These are phyloP conservation scores for Scomberomorus guttatus DNA, from an alignment of 2,797 vertebrate genomes.

Conservation along the genomic window DNA sequence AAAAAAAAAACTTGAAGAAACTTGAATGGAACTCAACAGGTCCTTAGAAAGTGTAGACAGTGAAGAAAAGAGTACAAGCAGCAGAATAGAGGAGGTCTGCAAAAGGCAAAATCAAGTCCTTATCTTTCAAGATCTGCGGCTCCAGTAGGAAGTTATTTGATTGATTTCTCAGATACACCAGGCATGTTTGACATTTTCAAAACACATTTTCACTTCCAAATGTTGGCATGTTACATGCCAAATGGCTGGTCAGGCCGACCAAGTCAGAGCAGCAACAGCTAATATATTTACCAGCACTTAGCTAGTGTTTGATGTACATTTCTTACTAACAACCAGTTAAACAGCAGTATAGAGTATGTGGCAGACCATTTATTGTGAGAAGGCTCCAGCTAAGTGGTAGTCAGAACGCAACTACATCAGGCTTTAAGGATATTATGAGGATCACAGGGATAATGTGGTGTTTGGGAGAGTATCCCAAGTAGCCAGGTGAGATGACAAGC, in stretches of 20 bases:
- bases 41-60: no score
- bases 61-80: no score
- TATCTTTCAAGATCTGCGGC: background rate
- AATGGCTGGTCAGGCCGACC: no score
- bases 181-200: background rate
- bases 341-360: background rate
- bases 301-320: background rate
- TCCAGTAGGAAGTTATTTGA: background rate
- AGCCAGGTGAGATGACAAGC: background rate
- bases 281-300: background rate
- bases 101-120: background rate
- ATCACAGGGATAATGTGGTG: background rate
- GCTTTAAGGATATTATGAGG: background rate
- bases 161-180: background rate
- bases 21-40: background rate
- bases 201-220: background rate
- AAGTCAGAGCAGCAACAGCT: background rate
- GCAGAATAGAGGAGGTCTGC: background rate
- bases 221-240: background rate
- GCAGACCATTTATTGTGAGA: background rate
- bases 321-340: background rate
- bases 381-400: background rate
- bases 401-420: no score
- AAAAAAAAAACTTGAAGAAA: no score
- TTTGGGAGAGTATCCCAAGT: background rate